These are phyloP conservation scores for Datnioides undecimradiatus DNA, from an alignment of 2,113 vertebrate genomes.

Conservation along the genomic window DNA sequence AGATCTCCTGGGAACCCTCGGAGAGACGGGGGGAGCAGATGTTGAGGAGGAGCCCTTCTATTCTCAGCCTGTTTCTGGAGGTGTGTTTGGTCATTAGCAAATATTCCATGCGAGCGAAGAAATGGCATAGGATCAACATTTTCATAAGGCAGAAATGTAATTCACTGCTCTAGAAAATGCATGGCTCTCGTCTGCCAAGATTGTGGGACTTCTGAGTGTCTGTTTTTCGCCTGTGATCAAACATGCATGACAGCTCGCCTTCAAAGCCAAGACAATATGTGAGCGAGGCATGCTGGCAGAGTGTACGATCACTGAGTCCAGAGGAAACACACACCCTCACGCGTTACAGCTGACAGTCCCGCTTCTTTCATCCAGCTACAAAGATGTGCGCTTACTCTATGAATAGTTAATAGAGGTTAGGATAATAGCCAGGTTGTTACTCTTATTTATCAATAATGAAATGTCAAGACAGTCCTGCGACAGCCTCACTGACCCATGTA, in stretches of 20 bases:
- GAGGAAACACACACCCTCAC: slow-evolving; percentile 50
- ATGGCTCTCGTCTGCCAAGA: slow-evolving; percentile 60
- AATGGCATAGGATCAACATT: slow-evolving; percentile 55
- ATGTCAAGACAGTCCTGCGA: slow-evolving; percentile 37
- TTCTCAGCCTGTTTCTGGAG: slow-evolving; percentile 60
- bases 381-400: slow-evolving; percentile 41
- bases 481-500: slow-evolving; percentile 34
- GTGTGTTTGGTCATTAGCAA: slow-evolving; percentile 73
- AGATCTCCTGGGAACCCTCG: slow-evolving; percentile 45
- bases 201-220: slow-evolving; percentile 58
- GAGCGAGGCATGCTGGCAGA: slow-evolving; percentile 56
- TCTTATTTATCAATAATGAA: slow-evolving; percentile 49
- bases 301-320: slow-evolving; percentile 54
- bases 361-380: slow-evolving; percentile 52
- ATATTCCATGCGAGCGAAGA: slow-evolving; percentile 45
- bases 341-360: slow-evolving; percentile 46
- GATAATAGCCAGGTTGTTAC: slow-evolving; percentile 38
- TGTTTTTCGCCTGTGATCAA: slow-evolving; percentile 78
- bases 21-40: slow-evolving; percentile 58
- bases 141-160: slow-evolving; percentile 55
- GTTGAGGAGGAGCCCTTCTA: slow-evolving; percentile 59
- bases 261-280: slow-evolving; percentile 79
- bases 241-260: slow-evolving; percentile 81
- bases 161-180: slow-evolving; percentile 54
- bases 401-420: slow-evolving; percentile 59